Conservation (phyloP, 2,113 vertebrate species). For the Chaetodon trifascialis region DNA sequence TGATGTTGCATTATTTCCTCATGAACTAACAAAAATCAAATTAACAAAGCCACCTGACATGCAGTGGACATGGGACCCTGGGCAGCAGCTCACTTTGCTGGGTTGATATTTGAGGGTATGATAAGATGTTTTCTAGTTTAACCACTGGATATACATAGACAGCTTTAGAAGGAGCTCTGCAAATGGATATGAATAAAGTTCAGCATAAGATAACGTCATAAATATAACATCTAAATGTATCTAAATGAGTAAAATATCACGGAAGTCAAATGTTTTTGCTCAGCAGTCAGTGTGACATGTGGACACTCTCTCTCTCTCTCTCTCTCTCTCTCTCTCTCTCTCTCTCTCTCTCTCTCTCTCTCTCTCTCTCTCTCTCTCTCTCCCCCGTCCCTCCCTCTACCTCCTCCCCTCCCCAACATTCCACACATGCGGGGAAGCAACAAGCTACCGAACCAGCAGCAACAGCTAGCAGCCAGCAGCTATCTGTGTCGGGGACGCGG, state of each 20-base stretch:
- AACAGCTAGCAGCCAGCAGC: slow-evolving; percentile 51
- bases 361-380: too few species aligned
- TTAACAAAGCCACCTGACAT: not conserved
- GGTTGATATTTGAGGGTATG: too few species aligned
- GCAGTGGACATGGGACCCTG: not conserved
- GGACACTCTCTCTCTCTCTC: too few species aligned
- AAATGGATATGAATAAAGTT: not conserved
- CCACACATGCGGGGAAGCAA: slow-evolving; percentile 82
- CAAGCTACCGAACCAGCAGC: slow-evolving; percentile 69
- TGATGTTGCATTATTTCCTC: not conserved
- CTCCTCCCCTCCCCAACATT: slow-evolving; percentile 64
- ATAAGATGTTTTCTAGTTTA: not conserved
- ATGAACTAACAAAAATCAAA: not conserved
- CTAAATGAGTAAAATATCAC: not conserved
- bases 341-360: too few species aligned
- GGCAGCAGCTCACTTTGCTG: too few species aligned
- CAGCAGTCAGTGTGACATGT: not conserved
- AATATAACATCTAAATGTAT: not conserved
- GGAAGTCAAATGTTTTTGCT: slow-evolving; percentile 14
- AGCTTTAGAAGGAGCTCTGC: not conserved
- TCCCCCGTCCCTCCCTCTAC: not conserved
- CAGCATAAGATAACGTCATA: not conserved
- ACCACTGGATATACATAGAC: not conserved
- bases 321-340: not conserved
- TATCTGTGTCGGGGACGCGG: slow-evolving; percentile 40